phyloP scores from a whole-genome alignment of 2,797 vertebrate genomes.

The Gallirallus australis region DNA sequence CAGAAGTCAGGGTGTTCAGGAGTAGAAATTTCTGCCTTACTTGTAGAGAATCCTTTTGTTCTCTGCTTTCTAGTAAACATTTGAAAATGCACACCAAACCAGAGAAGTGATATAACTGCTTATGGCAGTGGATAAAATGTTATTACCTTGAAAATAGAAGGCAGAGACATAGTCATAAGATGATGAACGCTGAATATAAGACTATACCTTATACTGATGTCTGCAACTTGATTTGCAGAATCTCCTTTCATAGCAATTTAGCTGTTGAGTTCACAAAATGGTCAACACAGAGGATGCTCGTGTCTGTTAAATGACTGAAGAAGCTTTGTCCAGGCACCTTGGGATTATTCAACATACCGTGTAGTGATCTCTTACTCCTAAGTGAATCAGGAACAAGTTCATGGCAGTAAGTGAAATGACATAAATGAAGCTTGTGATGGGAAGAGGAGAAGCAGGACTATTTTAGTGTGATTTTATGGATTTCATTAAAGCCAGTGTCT shows the following conservation, averaged over 20 bases:
- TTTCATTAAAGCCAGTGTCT: not conserved
- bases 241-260: not conserved
- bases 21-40: not conserved
- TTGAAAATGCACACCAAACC: not conserved
- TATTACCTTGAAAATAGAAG: not conserved
- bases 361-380: not conserved
- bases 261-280: not conserved
- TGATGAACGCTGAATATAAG: not conserved
- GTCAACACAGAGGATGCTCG: not conserved
- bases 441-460: not conserved
- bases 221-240: not conserved
- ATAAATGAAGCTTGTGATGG: not conserved
- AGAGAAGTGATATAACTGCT: not conserved
- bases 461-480: not conserved
- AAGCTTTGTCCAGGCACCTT: not conserved
- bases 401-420: not conserved
- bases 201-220: not conserved
- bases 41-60: not conserved
- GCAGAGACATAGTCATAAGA: not conserved
- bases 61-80: not conserved
- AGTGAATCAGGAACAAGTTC: not conserved
- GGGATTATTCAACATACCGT: fast-evolving
- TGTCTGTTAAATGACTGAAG: not conserved
- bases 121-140: not conserved
- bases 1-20: not conserved